Evolutionary conservation across 2,888 invertebrate genomes (phyloP), one percentile per base, ranked within the genome.

Genomic region (Rotaria magnacalcarata): DNA sequence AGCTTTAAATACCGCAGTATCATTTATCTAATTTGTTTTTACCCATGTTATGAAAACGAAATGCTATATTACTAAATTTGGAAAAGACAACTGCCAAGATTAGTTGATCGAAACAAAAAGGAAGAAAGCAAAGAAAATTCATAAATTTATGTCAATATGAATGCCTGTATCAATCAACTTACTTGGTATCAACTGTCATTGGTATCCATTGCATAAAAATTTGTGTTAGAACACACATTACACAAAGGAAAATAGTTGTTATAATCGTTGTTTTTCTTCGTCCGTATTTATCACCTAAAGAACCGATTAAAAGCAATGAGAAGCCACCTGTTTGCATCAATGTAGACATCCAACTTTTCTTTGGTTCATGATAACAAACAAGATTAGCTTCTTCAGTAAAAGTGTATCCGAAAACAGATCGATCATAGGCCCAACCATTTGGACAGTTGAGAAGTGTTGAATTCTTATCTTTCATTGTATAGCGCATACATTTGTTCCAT

Each of bases 301-400:
- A 43, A 43, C 75, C 75, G 47, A 75, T 41, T 6, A 75, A 2
- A 41, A 75, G 24, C 6, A 47, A 21, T 10, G 47, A 47, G 16
- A 75, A 19, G 43, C 75, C 75, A 75, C 75, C 75, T 1, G 43
- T 47, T 24, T 75, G 75, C 75, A 75, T 75, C 7, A 75, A 16
- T 43, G 75, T 75, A 19, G 75, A 41, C 3, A 75, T 4, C 67
- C 67, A 67, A 34, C 67, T 47, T 43, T 75, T 47, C 43, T 43
- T 75, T 47, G 47, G 75, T 11, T 21, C 24, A 75, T 27, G 24
- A 2, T 27, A 47, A 75, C 43, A 75, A 75, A 75, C 47, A 41
- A 75, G 43, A 43, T 75, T 8, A 24, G 75, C 75, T 43, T 75
- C 75, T 75, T 75, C 75, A 47, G 75, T 75, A 43, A 75, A 75